Conservation (phyloP, 2,888 invertebrate species). For the Ennomos erosarius region DNA sequence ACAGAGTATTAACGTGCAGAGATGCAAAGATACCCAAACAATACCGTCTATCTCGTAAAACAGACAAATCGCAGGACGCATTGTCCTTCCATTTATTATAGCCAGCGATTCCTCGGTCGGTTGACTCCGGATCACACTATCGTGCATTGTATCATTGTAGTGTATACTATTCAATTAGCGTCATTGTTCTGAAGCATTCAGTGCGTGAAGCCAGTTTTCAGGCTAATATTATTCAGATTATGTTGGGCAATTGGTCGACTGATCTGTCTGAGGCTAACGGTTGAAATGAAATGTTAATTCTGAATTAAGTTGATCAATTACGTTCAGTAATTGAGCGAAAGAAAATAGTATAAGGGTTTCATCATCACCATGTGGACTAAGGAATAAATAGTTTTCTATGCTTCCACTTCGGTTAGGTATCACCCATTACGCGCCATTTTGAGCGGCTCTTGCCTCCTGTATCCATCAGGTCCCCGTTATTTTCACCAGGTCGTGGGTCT, state of each 20-base stretch:
- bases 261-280: constrained; percentile 5
- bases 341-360: too few species aligned
- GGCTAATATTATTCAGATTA: constrained; percentile 33
- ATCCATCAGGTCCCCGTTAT: too few species aligned
- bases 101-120: constrained; percentile 27
- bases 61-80: constrained; percentile 1
- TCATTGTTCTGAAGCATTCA: constrained; percentile 38
- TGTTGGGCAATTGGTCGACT: constrained; percentile 23
- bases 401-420: too few species aligned
- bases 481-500: too few species aligned
- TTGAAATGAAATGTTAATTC: neutral
- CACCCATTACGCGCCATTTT: too few species aligned
- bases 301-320: too few species aligned
- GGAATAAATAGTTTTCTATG: too few species aligned
- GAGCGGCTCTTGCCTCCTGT: too few species aligned
- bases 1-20: too few species aligned
- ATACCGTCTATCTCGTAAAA: neutral
- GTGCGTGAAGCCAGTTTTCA: constrained; percentile 39
- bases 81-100: neutral
- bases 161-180: constrained; percentile 27
- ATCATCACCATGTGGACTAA: too few species aligned
- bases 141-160: constrained; percentile 20
- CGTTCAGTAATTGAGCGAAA: too few species aligned
- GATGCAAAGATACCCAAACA: neutral
- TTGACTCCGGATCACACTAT: constrained; percentile 24